Conservation (phyloP, 2,797 vertebrate genomes). For the Poliocrania exsul region DNA sequence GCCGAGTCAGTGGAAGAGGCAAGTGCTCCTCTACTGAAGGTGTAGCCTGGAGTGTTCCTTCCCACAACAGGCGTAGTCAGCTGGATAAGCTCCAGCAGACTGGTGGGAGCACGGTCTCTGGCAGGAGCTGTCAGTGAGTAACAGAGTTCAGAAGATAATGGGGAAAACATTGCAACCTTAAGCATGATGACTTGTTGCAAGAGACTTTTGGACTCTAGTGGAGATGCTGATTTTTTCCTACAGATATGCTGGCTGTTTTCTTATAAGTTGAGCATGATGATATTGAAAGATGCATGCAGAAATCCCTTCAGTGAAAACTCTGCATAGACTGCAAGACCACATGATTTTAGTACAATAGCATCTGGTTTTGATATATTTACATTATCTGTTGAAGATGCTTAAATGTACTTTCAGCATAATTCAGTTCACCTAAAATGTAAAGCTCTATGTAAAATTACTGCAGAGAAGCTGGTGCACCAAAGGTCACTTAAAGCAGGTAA, state of each 20-base stretch:
- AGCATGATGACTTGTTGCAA: background rate
- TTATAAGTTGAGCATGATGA: accelerated
- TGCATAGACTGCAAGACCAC: background rate
- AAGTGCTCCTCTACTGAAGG: background rate
- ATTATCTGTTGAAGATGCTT: background rate
- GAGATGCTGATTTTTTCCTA: background rate
- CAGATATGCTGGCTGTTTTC: background rate
- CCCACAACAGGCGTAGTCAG: background rate
- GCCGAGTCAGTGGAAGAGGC: background rate
- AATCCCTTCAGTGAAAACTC: background rate
- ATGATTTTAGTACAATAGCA: background rate
- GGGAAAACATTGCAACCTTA: background rate
- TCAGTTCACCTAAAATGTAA: background rate
- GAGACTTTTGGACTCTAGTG: background rate
- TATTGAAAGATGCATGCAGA: background rate
- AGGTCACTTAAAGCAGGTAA: background rate
- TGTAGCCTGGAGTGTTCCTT: background rate
- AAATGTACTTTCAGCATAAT: background rate
- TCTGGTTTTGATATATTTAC: background rate
- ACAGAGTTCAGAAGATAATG: background rate
- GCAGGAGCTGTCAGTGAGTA: background rate
- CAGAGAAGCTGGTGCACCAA: background rate
- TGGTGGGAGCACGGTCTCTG: constrained; percentile 4
- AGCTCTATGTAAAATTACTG: background rate
- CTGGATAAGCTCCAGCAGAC: background rate